A percentile compares a stretch with the other conserved stretches of the same genome.
Evolutionary conservation across 2,113 vertebrate species (phyloP).

Genomic region (Callopanchax toddi): DNA sequence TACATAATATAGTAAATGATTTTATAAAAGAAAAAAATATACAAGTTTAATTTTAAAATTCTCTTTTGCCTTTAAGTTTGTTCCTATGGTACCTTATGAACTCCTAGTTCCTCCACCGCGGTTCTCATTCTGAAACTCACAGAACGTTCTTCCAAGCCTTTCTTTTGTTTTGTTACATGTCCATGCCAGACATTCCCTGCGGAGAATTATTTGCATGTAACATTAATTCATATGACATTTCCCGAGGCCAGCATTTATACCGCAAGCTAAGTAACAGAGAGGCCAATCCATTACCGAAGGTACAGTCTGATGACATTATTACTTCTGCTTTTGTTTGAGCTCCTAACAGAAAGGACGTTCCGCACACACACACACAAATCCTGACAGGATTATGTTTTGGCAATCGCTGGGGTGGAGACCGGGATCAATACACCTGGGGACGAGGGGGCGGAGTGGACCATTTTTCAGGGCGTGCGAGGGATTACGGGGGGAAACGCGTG

Average conservation of each 20-base stretch:
- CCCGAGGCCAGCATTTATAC: constrained; percentile 42
- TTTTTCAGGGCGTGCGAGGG: constrained; percentile 58
- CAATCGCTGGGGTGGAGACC: constrained; percentile 30
- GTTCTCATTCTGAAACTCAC: constrained; percentile 27
- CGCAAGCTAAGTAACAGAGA: constrained; percentile 31
- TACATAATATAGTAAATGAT: no score
- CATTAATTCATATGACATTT: constrained; percentile 66
- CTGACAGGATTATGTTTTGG: constrained; percentile 32
- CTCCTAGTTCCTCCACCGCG: constrained; percentile 8
- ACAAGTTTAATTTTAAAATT: no score
- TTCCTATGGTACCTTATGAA: constrained; percentile 26
- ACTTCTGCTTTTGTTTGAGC: constrained; percentile 58
- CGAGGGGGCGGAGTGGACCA: constrained; percentile 48
- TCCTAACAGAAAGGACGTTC: constrained; percentile 47
- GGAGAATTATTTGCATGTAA: constrained; percentile 37
- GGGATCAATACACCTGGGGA: constrained; percentile 66
- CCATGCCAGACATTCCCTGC: constrained; percentile 25
- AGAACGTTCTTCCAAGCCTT: constrained; percentile 11
- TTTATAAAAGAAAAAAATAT: no score
- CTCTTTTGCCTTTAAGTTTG: not conserved
- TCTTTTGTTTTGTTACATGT: constrained; percentile 49
- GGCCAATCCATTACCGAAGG: constrained; percentile 64
- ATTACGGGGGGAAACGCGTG: constrained; percentile 30
- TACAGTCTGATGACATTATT: constrained; percentile 65
- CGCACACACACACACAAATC: constrained; percentile 22